These are phyloP conservation scores for Monarcha castaneiventris DNA, from an alignment of 2,113 vertebrate genomes.

Conservation along the genomic window DNA sequence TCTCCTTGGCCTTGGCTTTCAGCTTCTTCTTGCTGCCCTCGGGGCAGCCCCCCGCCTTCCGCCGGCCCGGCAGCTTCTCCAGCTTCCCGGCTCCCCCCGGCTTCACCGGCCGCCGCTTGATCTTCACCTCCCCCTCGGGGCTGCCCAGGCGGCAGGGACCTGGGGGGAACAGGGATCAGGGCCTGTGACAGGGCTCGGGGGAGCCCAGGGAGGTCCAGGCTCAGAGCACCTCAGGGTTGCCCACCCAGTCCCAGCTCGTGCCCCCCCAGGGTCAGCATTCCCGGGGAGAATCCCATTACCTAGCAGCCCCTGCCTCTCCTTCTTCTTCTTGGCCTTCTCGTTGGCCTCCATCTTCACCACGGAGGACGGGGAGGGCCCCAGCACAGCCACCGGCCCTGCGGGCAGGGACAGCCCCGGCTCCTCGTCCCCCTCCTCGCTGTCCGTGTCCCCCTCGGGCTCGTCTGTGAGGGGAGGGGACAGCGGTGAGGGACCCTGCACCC, in stretches of 20 bases:
- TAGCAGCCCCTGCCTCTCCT: constrained; percentile 89
- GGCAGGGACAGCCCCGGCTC: constrained; percentile 47
- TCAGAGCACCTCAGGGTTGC: background rate
- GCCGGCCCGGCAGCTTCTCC: constrained; percentile 57
- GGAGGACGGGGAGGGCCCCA: constrained; percentile 89
- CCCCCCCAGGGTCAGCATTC: accelerated
- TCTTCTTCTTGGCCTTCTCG: constrained; percentile 96
- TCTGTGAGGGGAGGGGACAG: background rate
- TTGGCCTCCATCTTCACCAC: constrained; percentile 97
- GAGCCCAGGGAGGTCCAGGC: background rate
- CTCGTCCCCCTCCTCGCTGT: constrained; percentile 82
- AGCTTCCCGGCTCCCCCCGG: constrained; percentile 56
- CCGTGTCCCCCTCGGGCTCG: constrained; percentile 71
- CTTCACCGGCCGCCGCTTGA: constrained; percentile 79
- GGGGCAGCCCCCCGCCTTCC: constrained; percentile 39
- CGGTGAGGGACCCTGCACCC: accelerated
- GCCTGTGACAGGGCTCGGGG: background rate
- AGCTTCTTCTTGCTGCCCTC: constrained; percentile 66
- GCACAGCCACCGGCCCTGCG: constrained; percentile 64
- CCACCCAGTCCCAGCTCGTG: accelerated
- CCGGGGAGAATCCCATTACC: constrained; percentile 61
- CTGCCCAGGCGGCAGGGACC: constrained; percentile 80
- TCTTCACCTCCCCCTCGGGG: constrained; percentile 89
- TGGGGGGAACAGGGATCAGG: constrained; percentile 15
- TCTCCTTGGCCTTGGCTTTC: constrained; percentile 72